Percentiles rank a stretch among this genome's conserved stretches.
These are phyloP conservation scores for Meiosimyza decipiens DNA, from an alignment of 2,888 invertebrate species.

Conservation along the genomic window DNA sequence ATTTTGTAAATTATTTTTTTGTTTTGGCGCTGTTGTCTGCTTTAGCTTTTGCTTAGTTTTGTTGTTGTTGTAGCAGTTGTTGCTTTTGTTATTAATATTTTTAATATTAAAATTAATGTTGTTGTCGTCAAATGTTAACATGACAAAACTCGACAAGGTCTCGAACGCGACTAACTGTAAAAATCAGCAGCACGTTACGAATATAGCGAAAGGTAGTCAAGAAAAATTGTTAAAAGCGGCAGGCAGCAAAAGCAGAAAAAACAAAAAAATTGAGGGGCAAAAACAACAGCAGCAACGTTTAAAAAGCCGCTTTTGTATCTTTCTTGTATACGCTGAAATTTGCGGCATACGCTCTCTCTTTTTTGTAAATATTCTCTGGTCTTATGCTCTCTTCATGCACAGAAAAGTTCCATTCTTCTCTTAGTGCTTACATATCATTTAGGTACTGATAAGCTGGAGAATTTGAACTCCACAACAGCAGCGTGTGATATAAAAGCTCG, in stretches of 20 bases:
- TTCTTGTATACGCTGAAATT: background rate
- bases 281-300: conserved; percentile 37
- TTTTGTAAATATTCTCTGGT: background rate
- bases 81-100: conserved; percentile 20
- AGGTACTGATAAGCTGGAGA: background rate
- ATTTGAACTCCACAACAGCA: background rate
- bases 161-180: conserved; percentile 68
- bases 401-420: background rate
- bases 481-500: background rate
- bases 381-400: background rate
- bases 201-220: conserved; percentile 61
- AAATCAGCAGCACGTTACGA: conserved; percentile 65
- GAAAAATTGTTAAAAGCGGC: conserved; percentile 29
- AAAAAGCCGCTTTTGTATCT: conserved; percentile 13
- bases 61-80: conserved; percentile 34
- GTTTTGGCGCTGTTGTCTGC: conserved; percentile 33
- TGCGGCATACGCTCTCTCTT: background rate
- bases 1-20: conserved; percentile 34
- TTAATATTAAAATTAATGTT: conserved; percentile 36
- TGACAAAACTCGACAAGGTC: conserved; percentile 68
- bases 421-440: background rate
- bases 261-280: conserved; percentile 8
- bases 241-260: background rate
- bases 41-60: conserved; percentile 31
- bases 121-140: conserved; percentile 54